Conservation (phyloP, 2,888 invertebrate species). For the Drosophila phalerata region DNA sequence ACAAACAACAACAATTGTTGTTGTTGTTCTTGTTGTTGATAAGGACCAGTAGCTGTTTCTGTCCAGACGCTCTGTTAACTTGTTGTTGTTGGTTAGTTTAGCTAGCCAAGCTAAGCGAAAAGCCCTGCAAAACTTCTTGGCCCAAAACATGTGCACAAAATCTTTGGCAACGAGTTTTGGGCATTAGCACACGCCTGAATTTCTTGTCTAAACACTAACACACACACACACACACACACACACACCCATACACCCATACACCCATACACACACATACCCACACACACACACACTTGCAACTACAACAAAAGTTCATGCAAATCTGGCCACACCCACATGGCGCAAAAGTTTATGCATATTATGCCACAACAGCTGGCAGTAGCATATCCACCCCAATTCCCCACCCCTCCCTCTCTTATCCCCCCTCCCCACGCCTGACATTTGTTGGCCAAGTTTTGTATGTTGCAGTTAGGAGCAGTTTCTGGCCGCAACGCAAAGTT, state of each 20-base stretch:
- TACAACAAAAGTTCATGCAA: slow-evolving; percentile 35
- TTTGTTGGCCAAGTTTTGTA: slow-evolving; percentile 42
- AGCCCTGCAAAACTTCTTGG: slow-evolving; percentile 62
- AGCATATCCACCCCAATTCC: not conserved
- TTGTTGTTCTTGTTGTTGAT: slow-evolving; percentile 29
- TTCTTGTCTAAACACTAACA: slow-evolving; percentile 59
- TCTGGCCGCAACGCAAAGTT: slow-evolving; percentile 41
- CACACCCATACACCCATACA: slow-evolving; percentile 14
- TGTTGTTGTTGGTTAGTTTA: slow-evolving; percentile 37
- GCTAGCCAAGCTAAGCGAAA: slow-evolving; percentile 34
- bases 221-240: slow-evolving; percentile 21
- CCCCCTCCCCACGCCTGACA: slow-evolving; percentile 3
- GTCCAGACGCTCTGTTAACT: slow-evolving; percentile 55
- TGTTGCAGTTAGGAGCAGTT: slow-evolving; percentile 14
- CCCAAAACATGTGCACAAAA: slow-evolving; percentile 75
- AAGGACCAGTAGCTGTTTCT: slow-evolving; percentile 63
- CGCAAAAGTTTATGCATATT: slow-evolving; percentile 38
- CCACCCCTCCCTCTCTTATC: not conserved
- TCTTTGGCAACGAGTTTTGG: slow-evolving; percentile 69
- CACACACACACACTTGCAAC: not conserved
- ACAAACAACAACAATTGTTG: slow-evolving; percentile 34
- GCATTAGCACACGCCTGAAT: slow-evolving; percentile 79
- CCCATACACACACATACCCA: not conserved
- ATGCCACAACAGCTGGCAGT: slow-evolving; percentile 34
- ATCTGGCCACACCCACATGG: slow-evolving; percentile 37